phyloP scores from a whole-genome alignment of 2,797 vertebrate species.

The Eulemur albifrons region DNA sequence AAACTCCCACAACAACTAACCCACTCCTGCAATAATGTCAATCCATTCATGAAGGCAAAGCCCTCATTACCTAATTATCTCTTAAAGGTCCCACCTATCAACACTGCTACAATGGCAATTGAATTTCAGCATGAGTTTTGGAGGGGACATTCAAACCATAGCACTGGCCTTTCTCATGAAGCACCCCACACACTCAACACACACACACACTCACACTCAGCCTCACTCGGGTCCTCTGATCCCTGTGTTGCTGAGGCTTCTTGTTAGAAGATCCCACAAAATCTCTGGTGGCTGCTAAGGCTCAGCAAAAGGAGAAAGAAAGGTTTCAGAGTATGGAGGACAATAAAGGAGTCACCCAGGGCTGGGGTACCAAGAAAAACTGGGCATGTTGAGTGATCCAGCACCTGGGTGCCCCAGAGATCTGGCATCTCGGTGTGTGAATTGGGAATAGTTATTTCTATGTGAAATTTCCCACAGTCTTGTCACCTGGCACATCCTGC shows the following conservation, averaged over 20 bases:
- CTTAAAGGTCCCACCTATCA: background rate
- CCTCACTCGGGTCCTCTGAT: background rate
- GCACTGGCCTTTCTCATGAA: background rate
- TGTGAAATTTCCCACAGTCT: constrained; percentile 34
- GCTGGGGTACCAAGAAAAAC: background rate
- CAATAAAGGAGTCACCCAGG: background rate
- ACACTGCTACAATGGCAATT: background rate
- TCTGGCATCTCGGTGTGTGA: background rate
- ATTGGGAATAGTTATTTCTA: constrained; percentile 12
- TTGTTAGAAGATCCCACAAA: background rate
- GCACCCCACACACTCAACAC: background rate
- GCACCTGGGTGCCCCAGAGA: background rate
- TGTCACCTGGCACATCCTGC: constrained; percentile 51
- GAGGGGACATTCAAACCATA: background rate
- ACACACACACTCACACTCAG: background rate
- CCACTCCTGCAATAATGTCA: background rate
- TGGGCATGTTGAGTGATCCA: background rate
- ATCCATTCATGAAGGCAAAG: background rate
- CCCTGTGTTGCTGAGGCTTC: background rate
- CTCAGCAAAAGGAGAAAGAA: background rate
- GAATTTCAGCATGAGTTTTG: background rate
- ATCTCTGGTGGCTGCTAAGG: background rate
- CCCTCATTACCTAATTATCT: background rate
- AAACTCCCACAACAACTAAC: background rate
- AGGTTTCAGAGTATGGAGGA: background rate